These are phyloP conservation scores for Choristoneura fumiferana DNA, from an alignment of 1,140 invertebrate species.

Conservation along the genomic window DNA sequence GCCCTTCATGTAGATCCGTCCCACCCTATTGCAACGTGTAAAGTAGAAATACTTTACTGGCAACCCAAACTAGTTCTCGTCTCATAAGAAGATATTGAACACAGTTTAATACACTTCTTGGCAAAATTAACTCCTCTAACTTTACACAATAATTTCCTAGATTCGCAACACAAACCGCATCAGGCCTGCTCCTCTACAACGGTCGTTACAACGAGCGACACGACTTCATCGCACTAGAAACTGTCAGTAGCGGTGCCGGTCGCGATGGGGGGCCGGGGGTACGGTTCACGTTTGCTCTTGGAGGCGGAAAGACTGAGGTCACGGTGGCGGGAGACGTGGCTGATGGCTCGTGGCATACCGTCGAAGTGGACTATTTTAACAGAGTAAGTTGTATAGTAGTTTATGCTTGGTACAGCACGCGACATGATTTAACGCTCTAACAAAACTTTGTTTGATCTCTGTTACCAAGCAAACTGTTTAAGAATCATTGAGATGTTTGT, in stretches of 20 bases:
- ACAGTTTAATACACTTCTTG: too few species aligned
- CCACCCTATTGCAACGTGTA: too few species aligned
- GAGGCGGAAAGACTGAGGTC: slow-evolving; percentile 86
- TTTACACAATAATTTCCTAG: slow-evolving; percentile 65
- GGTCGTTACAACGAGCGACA: slow-evolving; percentile 97
- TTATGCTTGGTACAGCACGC: too few species aligned
- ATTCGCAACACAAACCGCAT: slow-evolving; percentile 91
- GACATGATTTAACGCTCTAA: too few species aligned
- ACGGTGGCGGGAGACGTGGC: slow-evolving; percentile 86
- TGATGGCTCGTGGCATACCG: slow-evolving; percentile 96
- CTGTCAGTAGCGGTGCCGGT: slow-evolving; percentile 86
- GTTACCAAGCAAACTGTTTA: too few species aligned
- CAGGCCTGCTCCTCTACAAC: slow-evolving; percentile 95
- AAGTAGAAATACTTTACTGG: too few species aligned
- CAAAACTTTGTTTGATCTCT: too few species aligned
- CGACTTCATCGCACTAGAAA: slow-evolving; percentile 96
- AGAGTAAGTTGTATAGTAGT: slow-evolving; percentile 77
- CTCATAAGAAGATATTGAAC: too few species aligned
- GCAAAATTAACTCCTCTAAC: slow-evolving; percentile 48
- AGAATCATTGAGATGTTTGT: too few species aligned
- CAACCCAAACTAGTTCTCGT: too few species aligned
- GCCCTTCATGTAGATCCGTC: too few species aligned
- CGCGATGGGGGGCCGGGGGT: slow-evolving; percentile 80
- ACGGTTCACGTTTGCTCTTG: slow-evolving; percentile 94
- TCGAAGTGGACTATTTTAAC: slow-evolving; percentile 92